Evolutionary conservation across 2,888 invertebrate genomes (phyloP), one percentile per base, ranked within the genome.

Genomic region (Lasioglossum lativentre): DNA sequence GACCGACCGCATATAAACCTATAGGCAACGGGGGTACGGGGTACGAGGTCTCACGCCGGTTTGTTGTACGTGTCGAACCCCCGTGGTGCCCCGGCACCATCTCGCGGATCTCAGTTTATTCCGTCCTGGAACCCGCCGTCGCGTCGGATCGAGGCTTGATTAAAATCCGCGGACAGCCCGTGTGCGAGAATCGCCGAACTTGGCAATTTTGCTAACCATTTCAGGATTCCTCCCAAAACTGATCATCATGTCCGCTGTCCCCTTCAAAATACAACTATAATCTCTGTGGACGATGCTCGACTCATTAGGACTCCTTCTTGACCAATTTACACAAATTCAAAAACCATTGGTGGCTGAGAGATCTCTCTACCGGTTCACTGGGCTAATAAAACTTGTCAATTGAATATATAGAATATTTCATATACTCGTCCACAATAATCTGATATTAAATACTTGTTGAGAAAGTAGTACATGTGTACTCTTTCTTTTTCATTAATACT

Each of bases 21-120:
- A 89, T 80, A 89, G 82, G 86, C 83, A 87, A 79, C 88, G 82
- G 86, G 82, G 70, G 66, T 63, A 27, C 81, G n/a, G 84, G 78
- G 63, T 78, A 84, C 86, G 77, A 82, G 72, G 82, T 88, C 88
- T 82, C 87, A 83, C 85, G 88, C 77, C 86, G 88, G 85, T 91
- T 66, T 66, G 92, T 92, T 93, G 93, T 95, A 94, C 94, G 95
- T 94, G 94, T 95, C 93, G 94, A 94, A 94, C 94, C 94, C 94
- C 95, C 91, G 94, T 92, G 93, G 95, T 91, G 95, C 91, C 92
- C 91, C 92, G 93, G 94, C 94, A 94, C 95, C 94, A 95, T 95
- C 94, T 93, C 94, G 92, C 93, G 85, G 73, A 52, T 52, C 86
- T 86, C 90, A 87, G 85, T 93, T 91, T 92, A 93, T 94, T 93